Conservation (phyloP, 2,888 invertebrate species). For the Nomada ferruginata region DNA sequence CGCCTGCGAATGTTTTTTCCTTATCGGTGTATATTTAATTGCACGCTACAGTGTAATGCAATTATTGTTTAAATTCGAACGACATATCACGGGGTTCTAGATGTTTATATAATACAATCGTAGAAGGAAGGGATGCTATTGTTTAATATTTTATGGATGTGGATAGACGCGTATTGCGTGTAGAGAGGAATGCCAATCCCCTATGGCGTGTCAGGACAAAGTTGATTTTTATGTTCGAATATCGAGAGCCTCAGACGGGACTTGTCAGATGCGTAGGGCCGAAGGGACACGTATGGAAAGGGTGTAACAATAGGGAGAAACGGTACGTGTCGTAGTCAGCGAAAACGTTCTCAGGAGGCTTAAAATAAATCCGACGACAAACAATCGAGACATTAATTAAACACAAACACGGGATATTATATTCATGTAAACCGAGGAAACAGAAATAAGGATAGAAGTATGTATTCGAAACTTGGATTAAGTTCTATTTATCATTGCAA, state of each 20-base stretch:
- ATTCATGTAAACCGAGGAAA: too few species aligned
- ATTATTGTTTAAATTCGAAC: not conserved
- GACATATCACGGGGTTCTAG: not conserved
- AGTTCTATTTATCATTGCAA: too few species aligned
- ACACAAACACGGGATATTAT: slow-evolving; percentile 10
- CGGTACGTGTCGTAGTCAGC: slow-evolving; percentile 53
- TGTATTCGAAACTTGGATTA: too few species aligned
- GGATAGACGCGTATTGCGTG: slow-evolving; percentile 64
- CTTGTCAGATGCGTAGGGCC: slow-evolving; percentile 57
- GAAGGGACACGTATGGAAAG: slow-evolving; percentile 68
- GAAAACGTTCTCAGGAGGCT: slow-evolving; percentile 68
- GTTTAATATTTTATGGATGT: slow-evolving; percentile 63
- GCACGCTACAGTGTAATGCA: too few species aligned
- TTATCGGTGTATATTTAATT: too few species aligned
- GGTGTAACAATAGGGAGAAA: slow-evolving; percentile 60
- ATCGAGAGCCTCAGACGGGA: slow-evolving; percentile 66
- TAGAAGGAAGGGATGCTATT: slow-evolving; percentile 19
- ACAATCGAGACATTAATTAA: slow-evolving; percentile 36
- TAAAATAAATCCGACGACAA: slow-evolving; percentile 53
- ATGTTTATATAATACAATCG: slow-evolving; percentile 28
- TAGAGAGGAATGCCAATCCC: slow-evolving; percentile 43
- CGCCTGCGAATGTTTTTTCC: too few species aligned
- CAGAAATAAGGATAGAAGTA: too few species aligned
- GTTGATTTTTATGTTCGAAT: slow-evolving; percentile 75
- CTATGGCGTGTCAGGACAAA: slow-evolving; percentile 67